A percentile compares a stretch with the other conserved stretches of the same genome.
Conservation (phyloP, 2,797 vertebrate species). For the Micropoecilia bifurca region DNA sequence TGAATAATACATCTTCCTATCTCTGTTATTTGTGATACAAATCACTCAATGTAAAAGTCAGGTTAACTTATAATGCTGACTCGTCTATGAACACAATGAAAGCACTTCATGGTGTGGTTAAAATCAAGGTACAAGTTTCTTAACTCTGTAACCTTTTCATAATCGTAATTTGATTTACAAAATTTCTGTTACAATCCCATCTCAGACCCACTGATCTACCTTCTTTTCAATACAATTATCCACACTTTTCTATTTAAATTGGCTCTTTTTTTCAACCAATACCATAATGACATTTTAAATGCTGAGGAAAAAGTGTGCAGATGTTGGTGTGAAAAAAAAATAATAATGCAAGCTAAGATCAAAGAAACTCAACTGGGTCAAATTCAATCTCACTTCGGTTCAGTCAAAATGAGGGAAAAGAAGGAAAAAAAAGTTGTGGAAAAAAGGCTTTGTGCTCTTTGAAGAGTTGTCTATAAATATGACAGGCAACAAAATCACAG, state of each 20-base stretch:
- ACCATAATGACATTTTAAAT: constrained; percentile 25
- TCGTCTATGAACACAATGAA: neutral
- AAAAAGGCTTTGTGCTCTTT: constrained; percentile 31
- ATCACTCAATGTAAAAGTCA: neutral
- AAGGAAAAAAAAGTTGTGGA: neutral
- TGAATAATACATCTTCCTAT: neutral
- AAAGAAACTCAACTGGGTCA: constrained; percentile 56
- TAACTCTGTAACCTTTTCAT: neutral
- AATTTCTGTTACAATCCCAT: neutral
- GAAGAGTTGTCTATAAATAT: constrained; percentile 45
- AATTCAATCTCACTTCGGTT: constrained; percentile 47
- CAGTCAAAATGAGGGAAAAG: constrained; percentile 25
- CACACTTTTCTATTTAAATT: neutral
- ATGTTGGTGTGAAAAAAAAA: constrained; percentile 20
- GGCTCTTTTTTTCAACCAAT: neutral
- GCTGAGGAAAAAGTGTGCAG: constrained; percentile 29
- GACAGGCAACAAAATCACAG: constrained; percentile 42
- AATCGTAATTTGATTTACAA: neutral
- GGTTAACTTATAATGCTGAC: neutral
- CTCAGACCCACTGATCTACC: neutral
- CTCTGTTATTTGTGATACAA: neutral
- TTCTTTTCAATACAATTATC: neutral
- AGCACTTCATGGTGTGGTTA: neutral
- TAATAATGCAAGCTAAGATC: constrained; percentile 40
- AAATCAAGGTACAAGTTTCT: neutral